A percentile compares a stretch with the other conserved stretches of the same genome.
Evolutionary conservation across 2,888 invertebrate species (phyloP).

Genomic region (Cerastis leucographa): DNA sequence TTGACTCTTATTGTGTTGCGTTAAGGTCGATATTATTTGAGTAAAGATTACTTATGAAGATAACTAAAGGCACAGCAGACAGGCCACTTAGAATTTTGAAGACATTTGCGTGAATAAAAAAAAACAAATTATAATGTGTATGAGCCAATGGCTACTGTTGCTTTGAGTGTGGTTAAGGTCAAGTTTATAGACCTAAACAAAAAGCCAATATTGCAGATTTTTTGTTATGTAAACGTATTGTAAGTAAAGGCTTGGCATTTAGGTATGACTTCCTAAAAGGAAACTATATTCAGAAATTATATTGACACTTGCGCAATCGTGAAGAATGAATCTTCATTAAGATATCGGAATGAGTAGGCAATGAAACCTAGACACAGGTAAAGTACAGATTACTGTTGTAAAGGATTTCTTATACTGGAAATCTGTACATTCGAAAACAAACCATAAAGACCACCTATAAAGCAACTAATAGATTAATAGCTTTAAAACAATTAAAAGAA

Average conservation of each 20-base stretch:
- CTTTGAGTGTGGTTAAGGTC: conserved; percentile 37
- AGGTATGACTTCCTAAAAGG: background rate
- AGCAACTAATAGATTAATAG: conserved; percentile 7
- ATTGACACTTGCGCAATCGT: background rate
- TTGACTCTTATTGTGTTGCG: conserved; percentile 42
- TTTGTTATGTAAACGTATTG: background rate
- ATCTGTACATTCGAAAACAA: background rate
- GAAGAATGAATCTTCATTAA: background rate
- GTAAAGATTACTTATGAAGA: background rate
- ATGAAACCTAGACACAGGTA: too few species aligned
- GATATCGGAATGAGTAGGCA: background rate
- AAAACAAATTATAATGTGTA: conserved; percentile 46
- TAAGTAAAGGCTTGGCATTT: background rate
- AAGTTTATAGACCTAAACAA: conserved; percentile 9
- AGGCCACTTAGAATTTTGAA: conserved; percentile 47
- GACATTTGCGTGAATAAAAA: conserved; percentile 37
- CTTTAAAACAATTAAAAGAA: conserved; percentile 34
- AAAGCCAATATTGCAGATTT: conserved; percentile 20
- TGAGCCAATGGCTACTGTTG: conserved; percentile 48
- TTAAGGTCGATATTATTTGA: conserved; percentile 46
- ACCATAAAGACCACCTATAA: background rate
- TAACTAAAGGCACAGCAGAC: conserved; percentile 3
- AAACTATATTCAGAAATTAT: background rate
- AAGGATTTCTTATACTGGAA: background rate
- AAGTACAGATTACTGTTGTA: too few species aligned